Conservation (phyloP, 1,140 invertebrate species). For the Daktulosphaira vitifoliae region DNA sequence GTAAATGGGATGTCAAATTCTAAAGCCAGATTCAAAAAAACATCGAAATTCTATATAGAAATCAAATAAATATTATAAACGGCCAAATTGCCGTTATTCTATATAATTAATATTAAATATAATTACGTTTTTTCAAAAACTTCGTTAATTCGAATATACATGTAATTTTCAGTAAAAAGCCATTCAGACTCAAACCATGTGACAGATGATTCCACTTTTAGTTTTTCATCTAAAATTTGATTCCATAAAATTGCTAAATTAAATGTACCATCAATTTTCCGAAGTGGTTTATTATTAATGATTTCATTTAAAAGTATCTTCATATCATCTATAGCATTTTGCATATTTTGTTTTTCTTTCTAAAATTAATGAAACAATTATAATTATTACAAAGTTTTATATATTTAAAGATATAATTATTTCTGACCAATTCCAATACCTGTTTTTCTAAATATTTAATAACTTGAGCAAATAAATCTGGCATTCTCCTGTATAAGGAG, state of each 20-base stretch:
- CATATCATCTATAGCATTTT: background rate
- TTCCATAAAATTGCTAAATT: conserved; percentile 1
- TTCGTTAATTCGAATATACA: conserved; percentile 18
- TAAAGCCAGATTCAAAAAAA: too few species aligned
- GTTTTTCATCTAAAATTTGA: conserved; percentile 8
- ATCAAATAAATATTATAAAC: background rate
- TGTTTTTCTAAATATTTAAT: background rate
- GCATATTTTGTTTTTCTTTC: background rate
- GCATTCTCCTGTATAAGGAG: conserved; percentile 6
- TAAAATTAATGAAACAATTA: background rate
- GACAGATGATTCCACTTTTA: background rate
- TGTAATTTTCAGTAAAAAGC: conserved; percentile 26
- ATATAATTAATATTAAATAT: background rate
- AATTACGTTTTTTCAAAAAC: conserved; percentile 7
- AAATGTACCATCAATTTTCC: conserved; percentile 12
- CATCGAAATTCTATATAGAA: too few species aligned
- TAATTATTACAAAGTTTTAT: too few species aligned
- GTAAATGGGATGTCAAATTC: too few species aligned
- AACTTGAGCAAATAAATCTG: background rate
- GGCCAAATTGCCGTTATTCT: background rate
- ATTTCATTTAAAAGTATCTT: conserved; percentile 8
- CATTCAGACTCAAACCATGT: conserved; percentile 22
- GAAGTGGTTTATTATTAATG: background rate
- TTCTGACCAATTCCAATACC: background rate
- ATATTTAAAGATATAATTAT: too few species aligned